Base-by-base conservation (phyloP, 2,888 invertebrate species). In the Troides aeacus region DNA sequence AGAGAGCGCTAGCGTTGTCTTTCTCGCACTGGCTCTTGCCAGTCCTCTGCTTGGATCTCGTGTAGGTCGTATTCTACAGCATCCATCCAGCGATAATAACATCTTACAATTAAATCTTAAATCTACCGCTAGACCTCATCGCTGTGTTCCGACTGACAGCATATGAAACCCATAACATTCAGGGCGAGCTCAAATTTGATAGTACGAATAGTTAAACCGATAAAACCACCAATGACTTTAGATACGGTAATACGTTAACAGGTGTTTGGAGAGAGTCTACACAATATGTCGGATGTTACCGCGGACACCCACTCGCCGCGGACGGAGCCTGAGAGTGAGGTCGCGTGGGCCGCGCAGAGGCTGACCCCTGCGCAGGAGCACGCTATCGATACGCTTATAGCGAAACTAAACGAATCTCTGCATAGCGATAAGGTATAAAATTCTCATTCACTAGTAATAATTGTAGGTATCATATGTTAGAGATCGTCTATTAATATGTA, bases 341-440 rank as follows among this genome's bases (percentile, higher is more conserved):
- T 74, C 8, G 74, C 77, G 59, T 83, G 84, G 73, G 78, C 77
- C 24, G 83, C 80, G 65, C 80, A 81, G 72, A 71, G 81, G 0
- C 79, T 88, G 4, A 81, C 92, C 30, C 86, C 93, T 0, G 84
- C 87, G 10, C 94, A 94, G 79, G 93, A 94, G 74, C 86, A 84
- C 24, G 91, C 93, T 1, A 82, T 94, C 0, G 93, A 94, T 77
- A 64, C 79, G 7, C 90, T 94, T 10, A 83, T 94, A 0, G 80
- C 81, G 0, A 85, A 84, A 61, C 83, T 94, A 0, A 79, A 86
- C 50, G 86, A 89, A 17, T 90, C 92, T 1, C 83, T 93, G 15
- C 78, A 90, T 0, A 83, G 89, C 7, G 93, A 94, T 74, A 87
- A 93, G 87, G 92, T 90, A 70, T 6, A 21, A 17, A 42, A 57